Conservation (phyloP, 2,797 vertebrate species). For the Tamandua tetradactyla region DNA sequence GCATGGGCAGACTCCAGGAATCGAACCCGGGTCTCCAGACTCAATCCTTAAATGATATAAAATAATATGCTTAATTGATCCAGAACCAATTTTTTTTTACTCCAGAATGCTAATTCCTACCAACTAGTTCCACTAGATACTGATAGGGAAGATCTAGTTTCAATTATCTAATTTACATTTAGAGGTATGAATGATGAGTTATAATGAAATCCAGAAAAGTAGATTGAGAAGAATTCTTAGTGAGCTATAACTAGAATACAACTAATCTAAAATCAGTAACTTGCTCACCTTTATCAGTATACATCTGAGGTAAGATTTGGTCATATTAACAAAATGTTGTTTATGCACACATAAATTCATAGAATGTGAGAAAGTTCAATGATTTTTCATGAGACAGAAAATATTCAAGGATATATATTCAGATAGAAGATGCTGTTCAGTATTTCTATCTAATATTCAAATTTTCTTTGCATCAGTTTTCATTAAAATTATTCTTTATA, state of each 20-base stretch:
- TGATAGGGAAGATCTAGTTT: background rate
- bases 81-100: background rate
- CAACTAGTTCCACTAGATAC: background rate
- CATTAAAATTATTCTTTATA: background rate
- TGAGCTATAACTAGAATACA: background rate
- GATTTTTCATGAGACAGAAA: background rate
- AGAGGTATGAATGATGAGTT: background rate
- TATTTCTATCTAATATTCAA: background rate
- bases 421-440: background rate
- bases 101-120: background rate
- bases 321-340: background rate
- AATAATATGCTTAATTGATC: background rate
- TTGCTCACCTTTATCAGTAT: background rate
- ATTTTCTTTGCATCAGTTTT: background rate
- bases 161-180: background rate
- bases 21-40: too few relatives aligned
- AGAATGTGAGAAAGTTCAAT: background rate
- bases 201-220: background rate
- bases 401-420: background rate
- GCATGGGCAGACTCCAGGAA: too few relatives aligned
- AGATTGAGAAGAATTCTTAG: background rate
- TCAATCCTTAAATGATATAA: constrained; percentile 3
- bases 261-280: background rate
- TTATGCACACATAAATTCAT: background rate
- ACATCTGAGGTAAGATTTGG: background rate